Conservation (phyloP, 2,888 invertebrate species). For the Globia sparganii region DNA sequence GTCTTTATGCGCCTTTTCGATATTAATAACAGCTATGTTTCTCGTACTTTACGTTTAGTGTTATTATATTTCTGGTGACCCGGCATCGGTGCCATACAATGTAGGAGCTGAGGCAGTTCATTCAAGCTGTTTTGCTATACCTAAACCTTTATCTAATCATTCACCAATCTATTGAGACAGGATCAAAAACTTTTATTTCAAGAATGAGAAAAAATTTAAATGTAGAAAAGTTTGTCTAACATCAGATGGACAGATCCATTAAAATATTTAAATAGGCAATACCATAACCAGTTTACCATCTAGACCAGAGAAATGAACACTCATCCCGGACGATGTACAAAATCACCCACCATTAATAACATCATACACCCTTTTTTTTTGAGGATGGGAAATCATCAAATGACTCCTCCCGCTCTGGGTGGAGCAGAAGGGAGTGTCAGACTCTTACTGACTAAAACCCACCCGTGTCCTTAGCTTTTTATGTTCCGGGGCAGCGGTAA, state of each 20-base stretch:
- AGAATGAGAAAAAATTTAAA: background rate
- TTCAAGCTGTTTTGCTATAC: background rate
- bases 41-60: slow-evolving; percentile 42
- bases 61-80: slow-evolving; percentile 27
- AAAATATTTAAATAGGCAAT: too few species aligned
- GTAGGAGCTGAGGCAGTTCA: background rate
- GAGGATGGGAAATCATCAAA: too few species aligned
- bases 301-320: background rate
- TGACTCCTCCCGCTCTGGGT: too few species aligned
- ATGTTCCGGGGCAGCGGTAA: too few species aligned
- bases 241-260: background rate
- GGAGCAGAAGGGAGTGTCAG: too few species aligned
- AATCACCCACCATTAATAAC: background rate
- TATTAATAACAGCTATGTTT: slow-evolving; percentile 45
- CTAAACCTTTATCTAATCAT: background rate
- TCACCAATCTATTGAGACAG: background rate
- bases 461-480: too few species aligned
- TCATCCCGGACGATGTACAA: too few species aligned
- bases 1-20: slow-evolving; percentile 44
- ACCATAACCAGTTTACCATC: background rate
- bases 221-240: background rate
- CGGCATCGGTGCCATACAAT: background rate
- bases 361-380: too few species aligned
- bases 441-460: too few species aligned
- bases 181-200: background rate